These are phyloP conservation scores for Oncorhynchus keta DNA, from an alignment of 2,113 vertebrate genomes.

Conservation along the genomic window DNA sequence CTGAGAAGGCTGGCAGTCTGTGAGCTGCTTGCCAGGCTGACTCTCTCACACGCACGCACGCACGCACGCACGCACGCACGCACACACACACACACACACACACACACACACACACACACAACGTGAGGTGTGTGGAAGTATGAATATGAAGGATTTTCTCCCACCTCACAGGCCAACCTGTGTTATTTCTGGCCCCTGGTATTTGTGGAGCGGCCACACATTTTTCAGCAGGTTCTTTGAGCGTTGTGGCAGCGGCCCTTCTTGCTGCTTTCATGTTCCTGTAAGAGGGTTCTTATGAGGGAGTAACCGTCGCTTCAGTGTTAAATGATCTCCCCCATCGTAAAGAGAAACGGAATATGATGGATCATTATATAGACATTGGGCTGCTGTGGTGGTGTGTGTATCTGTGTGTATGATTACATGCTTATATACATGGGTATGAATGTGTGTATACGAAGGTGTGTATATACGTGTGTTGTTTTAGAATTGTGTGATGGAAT, in stretches of 20 bases:
- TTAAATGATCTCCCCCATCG: neutral
- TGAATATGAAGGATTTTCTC: conserved; percentile 48
- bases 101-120: neutral
- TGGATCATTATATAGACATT: neutral
- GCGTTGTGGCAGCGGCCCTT: conserved; percentile 35
- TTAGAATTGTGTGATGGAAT: neutral
- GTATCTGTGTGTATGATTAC: neutral
- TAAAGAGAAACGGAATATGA: neutral
- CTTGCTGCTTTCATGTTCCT: conserved; percentile 49
- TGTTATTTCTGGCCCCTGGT: conserved; percentile 63
- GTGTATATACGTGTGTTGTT: neutral
- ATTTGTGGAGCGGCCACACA: conserved; percentile 40
- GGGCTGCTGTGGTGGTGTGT: conserved; percentile 11
- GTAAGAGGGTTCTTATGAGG: neutral
- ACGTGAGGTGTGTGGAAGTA: conserved; percentile 43
- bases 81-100: neutral
- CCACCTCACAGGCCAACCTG: conserved; percentile 31
- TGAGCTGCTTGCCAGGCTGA: conserved; percentile 13
- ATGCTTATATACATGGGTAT: too few relatives aligned
- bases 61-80: conserved; percentile 4
- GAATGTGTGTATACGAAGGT: too few relatives aligned
- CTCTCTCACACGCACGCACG: conserved; percentile 21
- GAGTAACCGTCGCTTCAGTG: neutral
- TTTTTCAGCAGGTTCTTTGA: conserved; percentile 59
- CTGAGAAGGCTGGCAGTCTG: conserved; percentile 15